These are phyloP conservation scores for Pangasius larnaudii DNA, from an alignment of 2,797 vertebrate species.

Conservation along the genomic window DNA sequence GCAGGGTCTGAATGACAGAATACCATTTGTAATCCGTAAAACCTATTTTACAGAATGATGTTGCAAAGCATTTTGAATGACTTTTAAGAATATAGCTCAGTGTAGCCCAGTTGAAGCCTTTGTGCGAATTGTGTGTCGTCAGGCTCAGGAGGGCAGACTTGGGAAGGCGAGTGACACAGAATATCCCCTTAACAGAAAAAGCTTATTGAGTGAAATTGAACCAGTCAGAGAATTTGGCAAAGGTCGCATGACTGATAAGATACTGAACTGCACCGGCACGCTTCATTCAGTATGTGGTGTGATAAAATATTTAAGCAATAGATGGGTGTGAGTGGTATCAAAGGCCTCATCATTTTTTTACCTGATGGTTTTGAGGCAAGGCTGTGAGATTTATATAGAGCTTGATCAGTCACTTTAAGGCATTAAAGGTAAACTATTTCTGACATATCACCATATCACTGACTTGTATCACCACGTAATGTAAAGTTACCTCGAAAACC, in stretches of 20 bases:
- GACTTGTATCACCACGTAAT: conserved; percentile 16
- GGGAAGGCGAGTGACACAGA: conserved; percentile 32
- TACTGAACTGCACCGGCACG: conserved; percentile 37
- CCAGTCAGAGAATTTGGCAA: conserved; percentile 38
- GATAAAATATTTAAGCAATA: conserved; percentile 48
- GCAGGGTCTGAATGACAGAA: not conserved
- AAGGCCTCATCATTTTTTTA: conserved; percentile 2
- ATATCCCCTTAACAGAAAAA: conserved; percentile 45
- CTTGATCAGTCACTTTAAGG: conserved; percentile 10
- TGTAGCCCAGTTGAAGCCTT: not conserved
- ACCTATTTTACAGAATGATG: not conserved
- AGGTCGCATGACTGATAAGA: conserved; percentile 47
- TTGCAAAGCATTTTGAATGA: not conserved
- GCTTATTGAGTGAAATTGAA: conserved; percentile 52
- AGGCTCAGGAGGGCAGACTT: conserved; percentile 15
- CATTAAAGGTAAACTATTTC: conserved; percentile 19
- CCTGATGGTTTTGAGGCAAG: not conserved
- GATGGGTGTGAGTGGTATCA: conserved; percentile 24
- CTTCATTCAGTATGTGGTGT: conserved; percentile 31
- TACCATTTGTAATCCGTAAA: not conserved
- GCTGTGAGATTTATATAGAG: not conserved
- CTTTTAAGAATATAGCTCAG: not conserved
- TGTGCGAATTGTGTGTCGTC: not conserved
- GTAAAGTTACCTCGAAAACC: conserved; percentile 5
- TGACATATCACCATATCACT: too few relatives aligned